Evolutionary conservation across 2,888 invertebrate genomes (phyloP).

Genomic region (Latrodectus hesperus): DNA sequence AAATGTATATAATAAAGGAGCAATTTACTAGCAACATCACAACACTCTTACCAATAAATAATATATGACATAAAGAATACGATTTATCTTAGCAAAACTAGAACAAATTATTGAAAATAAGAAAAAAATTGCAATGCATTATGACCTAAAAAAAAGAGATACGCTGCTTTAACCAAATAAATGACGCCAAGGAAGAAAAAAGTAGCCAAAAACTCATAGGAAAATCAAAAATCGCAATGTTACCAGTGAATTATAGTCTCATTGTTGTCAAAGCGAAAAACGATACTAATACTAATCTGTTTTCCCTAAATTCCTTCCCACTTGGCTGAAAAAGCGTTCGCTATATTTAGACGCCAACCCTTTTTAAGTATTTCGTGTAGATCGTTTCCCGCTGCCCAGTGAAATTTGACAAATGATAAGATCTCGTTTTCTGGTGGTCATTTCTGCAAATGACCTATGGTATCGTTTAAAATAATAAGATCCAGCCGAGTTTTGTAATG

Average conservation of each 20-base stretch:
- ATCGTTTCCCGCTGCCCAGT: background rate
- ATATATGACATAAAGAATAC: slow-evolving; percentile 35
- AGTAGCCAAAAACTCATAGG: slow-evolving; percentile 1
- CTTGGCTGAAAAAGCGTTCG: background rate
- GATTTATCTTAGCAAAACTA: slow-evolving; percentile 2
- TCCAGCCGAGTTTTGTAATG: slow-evolving; percentile 14
- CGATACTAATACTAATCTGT: slow-evolving; percentile 59
- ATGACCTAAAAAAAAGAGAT: slow-evolving; percentile 37
- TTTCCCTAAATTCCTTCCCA: slow-evolving; percentile 20
- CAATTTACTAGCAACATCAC: background rate
- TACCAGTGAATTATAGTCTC: slow-evolving; percentile 59
- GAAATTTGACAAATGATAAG: slow-evolving; percentile 66
- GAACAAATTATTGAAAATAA: background rate
- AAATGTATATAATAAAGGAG: background rate
- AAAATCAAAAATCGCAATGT: slow-evolving; percentile 38
- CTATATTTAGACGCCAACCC: slow-evolving; percentile 62
- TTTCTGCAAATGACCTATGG: slow-evolving; percentile 51
- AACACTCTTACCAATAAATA: slow-evolving; percentile 22
- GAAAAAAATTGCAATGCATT: slow-evolving; percentile 23
- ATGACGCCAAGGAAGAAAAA: background rate
- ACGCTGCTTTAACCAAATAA: slow-evolving; percentile 40
- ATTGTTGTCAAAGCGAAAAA: slow-evolving; percentile 58
- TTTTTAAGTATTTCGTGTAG: slow-evolving; percentile 62
- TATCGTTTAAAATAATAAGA: slow-evolving; percentile 43
- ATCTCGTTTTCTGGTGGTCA: slow-evolving; percentile 52